Percentiles rank a stretch among this genome's conserved stretches.
Evolutionary conservation across 2,888 invertebrate genomes (phyloP).

Genomic region (Pollenia griseotomentosa): DNA sequence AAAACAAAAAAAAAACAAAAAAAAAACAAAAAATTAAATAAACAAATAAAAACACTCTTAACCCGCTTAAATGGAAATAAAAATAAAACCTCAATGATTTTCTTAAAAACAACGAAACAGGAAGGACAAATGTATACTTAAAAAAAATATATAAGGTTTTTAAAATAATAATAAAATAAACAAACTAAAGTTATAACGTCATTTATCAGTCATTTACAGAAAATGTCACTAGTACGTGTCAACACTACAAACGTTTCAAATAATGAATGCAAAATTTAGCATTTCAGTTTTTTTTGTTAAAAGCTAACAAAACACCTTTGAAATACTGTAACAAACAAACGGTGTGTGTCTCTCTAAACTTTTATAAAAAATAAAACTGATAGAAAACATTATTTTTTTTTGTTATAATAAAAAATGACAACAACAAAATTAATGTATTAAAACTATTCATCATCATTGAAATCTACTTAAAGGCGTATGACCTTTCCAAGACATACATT

Average conservation of each 20-base stretch:
- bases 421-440: slow-evolving; percentile 9
- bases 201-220: slow-evolving; percentile 24
- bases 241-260: slow-evolving; percentile 28
- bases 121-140: slow-evolving; percentile 52
- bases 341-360: neutral
- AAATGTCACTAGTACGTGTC: slow-evolving; percentile 48
- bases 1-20: no score
- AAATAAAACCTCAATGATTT: slow-evolving; percentile 27
- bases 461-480: slow-evolving; percentile 59
- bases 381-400: slow-evolving; percentile 20
- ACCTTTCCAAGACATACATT: slow-evolving; percentile 52
- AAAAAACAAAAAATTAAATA: neutral
- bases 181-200: neutral
- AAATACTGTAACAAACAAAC: neutral
- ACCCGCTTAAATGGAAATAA: slow-evolving; percentile 34
- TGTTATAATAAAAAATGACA: slow-evolving; percentile 24
- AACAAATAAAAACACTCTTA: slow-evolving; percentile 27
- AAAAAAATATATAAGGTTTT: slow-evolving; percentile 5
- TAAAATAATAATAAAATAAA: neutral
- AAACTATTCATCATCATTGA: slow-evolving; percentile 60
- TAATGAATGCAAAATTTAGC: slow-evolving; percentile 4
- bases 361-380: neutral
- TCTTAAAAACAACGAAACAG: slow-evolving; percentile 29
- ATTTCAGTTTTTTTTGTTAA: slow-evolving; percentile 5
- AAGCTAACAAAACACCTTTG: slow-evolving; percentile 3